Conservation (phyloP, 2,888 invertebrate species). For the Chrysolina americana region DNA sequence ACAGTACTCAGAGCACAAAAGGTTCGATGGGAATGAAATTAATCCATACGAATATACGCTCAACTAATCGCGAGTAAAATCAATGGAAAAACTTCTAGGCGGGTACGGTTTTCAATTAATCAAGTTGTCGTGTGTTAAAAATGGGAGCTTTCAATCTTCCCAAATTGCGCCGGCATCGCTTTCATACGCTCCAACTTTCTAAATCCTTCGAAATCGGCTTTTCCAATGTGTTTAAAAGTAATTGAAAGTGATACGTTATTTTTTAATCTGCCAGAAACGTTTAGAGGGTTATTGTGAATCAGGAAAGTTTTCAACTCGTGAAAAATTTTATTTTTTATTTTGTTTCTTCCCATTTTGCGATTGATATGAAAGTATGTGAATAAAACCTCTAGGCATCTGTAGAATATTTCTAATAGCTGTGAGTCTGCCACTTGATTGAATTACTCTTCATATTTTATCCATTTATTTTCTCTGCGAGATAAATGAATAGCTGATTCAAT, state of each 20-base stretch:
- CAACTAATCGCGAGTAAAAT: not conserved
- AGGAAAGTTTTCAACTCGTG: not conserved
- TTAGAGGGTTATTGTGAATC: not conserved
- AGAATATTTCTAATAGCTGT: not conserved
- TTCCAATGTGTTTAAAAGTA: not conserved
- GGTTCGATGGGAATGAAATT: not conserved
- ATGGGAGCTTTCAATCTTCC: slow-evolving; percentile 17
- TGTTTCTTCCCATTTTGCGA: too few species aligned
- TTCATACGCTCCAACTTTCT: slow-evolving; percentile 9
- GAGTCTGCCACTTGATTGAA: not conserved
- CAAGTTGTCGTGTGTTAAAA: slow-evolving; percentile 15
- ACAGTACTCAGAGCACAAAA: not conserved
- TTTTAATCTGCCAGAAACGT: not conserved
- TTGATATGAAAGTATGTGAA: too few species aligned
- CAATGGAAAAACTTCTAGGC: slow-evolving; percentile 6
- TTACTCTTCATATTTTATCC: not conserved
- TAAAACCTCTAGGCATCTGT: too few species aligned
- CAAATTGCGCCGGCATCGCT: slow-evolving; percentile 4
- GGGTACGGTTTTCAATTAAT: slow-evolving; percentile 9
- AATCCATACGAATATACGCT: not conserved
- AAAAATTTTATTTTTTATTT: too few species aligned
- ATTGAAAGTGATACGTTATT: slow-evolving; percentile 20
- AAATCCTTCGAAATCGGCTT: slow-evolving; percentile 7
- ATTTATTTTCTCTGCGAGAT: not conserved
- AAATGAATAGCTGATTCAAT: not conserved